Percentiles rank a stretch among this genome's conserved stretches.
These are phyloP conservation scores for Pelochelys cantorii DNA, from an alignment of 2,797 vertebrate species.

Conservation along the genomic window DNA sequence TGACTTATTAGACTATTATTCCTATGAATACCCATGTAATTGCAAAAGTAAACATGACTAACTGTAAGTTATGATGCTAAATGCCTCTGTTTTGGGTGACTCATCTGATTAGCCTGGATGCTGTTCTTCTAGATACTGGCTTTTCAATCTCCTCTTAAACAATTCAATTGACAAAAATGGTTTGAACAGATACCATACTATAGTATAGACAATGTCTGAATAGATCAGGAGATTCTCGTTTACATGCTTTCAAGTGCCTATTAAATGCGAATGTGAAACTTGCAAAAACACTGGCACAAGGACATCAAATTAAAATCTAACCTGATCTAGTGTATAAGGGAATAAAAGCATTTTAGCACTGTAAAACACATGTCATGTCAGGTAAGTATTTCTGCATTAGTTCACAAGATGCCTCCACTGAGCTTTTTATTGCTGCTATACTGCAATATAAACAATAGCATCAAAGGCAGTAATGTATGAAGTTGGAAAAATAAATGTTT, in stretches of 20 bases:
- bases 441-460: conserved; percentile 5
- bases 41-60: neutral
- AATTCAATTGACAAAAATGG: conserved; percentile 27
- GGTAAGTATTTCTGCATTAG: conserved; percentile 1
- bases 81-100: conserved; percentile 36
- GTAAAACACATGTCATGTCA: neutral
- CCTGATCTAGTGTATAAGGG: neutral
- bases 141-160: conserved; percentile 34
- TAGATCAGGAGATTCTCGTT: neutral
- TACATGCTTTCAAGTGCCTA: conserved; percentile 10
- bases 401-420: neutral
- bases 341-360: neutral
- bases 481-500: conserved; percentile 13
- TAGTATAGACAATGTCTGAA: neutral
- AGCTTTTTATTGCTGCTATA: conserved; percentile 12
- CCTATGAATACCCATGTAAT: neutral
- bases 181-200: conserved; percentile 8
- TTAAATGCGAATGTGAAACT: conserved; percentile 12
- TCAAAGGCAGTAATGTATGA: neutral
- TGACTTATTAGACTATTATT: neutral
- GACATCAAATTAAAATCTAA: neutral
- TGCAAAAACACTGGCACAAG: neutral
- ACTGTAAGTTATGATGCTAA: neutral
- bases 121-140: neutral
- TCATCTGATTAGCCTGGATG: neutral